Percentiles rank a stretch among this genome's conserved stretches.
Conservation (phyloP, 1,140 invertebrate genomes). For the Diplogasteroides magnus region DNA sequence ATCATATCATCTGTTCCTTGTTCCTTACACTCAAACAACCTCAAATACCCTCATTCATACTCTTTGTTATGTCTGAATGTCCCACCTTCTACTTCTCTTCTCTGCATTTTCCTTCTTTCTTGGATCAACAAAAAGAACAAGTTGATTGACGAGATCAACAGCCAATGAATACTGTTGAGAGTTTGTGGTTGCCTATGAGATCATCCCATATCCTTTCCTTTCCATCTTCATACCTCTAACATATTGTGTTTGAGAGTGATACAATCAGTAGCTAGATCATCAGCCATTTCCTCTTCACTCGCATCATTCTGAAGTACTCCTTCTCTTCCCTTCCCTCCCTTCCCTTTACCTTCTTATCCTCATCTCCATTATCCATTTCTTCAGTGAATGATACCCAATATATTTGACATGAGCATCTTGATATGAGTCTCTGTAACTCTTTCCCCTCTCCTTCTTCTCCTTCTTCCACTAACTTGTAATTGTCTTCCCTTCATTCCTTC, state of each 20-base stretch:
- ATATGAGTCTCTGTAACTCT: conserved; percentile 82
- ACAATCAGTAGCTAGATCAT: conserved; percentile 70
- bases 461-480: neutral
- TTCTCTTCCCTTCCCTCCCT: conserved; percentile 7
- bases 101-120: conserved; percentile 74
- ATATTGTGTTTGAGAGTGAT: conserved; percentile 98
- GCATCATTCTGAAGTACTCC: neutral
- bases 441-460: neutral
- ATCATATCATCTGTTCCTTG: conserved; percentile 72
- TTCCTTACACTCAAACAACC: conserved; percentile 76
- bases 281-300: conserved; percentile 42
- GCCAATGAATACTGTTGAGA: conserved; percentile 60
- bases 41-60: conserved; percentile 57
- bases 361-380: conserved; percentile 66
- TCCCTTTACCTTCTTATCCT: conserved; percentile 61
- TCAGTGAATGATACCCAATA: conserved; percentile 92
- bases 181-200: conserved; percentile 60
- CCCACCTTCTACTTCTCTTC: conserved; percentile 34
- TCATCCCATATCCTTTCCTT: neutral
- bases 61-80: neutral
- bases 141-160: conserved; percentile 91
- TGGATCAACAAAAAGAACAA: conserved; percentile 90
- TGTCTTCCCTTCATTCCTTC: conserved; percentile 44
- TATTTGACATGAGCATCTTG: conserved; percentile 92
- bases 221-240: conserved; percentile 76